phyloP scores from a whole-genome alignment of 2,888 invertebrate genomes.

The Euplexia lucipara region DNA sequence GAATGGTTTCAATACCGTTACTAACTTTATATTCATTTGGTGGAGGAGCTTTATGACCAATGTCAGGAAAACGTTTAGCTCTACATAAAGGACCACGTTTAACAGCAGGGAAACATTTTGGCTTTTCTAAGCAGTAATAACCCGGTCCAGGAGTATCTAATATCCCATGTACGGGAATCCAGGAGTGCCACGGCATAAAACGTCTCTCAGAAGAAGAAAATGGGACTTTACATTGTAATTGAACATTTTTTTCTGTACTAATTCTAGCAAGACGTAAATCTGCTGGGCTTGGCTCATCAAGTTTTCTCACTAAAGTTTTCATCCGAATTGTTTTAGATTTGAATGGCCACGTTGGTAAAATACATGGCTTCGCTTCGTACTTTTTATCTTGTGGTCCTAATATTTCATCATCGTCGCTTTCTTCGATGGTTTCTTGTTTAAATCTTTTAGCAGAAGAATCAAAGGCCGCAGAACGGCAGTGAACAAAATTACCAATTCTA shows the following conservation, averaged over 20 bases:
- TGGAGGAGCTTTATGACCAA: slow-evolving; percentile 68
- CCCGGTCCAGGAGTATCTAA: slow-evolving; percentile 79
- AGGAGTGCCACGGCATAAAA: slow-evolving; percentile 81
- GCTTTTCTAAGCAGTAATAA: slow-evolving; percentile 73
- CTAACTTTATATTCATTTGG: slow-evolving; percentile 78
- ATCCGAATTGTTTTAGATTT: slow-evolving; percentile 80
- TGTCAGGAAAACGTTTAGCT: slow-evolving; percentile 71
- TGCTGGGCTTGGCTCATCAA: slow-evolving; percentile 75
- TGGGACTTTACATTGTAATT: slow-evolving; percentile 75
- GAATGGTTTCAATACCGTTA: slow-evolving; percentile 78
- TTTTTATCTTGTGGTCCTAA: slow-evolving; percentile 23
- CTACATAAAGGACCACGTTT: slow-evolving; percentile 76
- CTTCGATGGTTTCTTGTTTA: slow-evolving; percentile 63
- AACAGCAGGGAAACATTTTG: slow-evolving; percentile 76
- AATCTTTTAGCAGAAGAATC: slow-evolving; percentile 77
- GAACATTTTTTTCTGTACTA: slow-evolving; percentile 55
- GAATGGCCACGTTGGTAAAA: slow-evolving; percentile 78
- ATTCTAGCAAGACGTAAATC: slow-evolving; percentile 66
- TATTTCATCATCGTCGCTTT: slow-evolving; percentile 63
- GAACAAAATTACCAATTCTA: slow-evolving; percentile 66
- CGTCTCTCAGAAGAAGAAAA: slow-evolving; percentile 81
- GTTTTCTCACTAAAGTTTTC: slow-evolving; percentile 71
- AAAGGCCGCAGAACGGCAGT: slow-evolving; percentile 77
- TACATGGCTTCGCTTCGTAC: slow-evolving; percentile 52
- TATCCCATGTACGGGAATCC: slow-evolving; percentile 75